Conservation (phyloP, 2,797 vertebrate species). For the Enteromius fasciolatus region DNA sequence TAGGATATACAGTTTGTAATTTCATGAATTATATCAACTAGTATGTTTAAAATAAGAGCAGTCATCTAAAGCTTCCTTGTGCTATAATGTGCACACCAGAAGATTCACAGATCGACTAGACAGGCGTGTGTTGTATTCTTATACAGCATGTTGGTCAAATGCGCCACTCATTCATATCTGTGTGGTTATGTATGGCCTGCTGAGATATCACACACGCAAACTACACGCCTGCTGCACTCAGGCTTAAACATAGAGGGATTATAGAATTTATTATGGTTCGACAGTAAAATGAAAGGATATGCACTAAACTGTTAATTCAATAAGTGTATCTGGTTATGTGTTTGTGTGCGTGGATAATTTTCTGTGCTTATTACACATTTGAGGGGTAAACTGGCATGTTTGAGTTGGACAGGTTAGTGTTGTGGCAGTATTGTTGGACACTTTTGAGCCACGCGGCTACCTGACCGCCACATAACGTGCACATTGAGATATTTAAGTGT, state of each 20-base stretch:
- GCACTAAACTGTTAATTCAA: neutral
- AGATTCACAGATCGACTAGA: neutral
- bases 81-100: neutral
- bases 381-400: neutral
- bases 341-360: neutral
- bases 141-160: neutral
- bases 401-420: neutral
- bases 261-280: neutral
- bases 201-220: neutral
- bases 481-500: slow-evolving; percentile 33
- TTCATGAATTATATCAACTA: neutral
- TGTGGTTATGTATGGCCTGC: neutral
- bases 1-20: neutral
- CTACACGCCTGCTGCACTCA: neutral
- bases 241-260: neutral
- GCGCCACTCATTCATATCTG: neutral
- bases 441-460: neutral
- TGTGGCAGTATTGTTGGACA: neutral
- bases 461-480: neutral
- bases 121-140: neutral
- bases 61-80: neutral
- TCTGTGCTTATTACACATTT: neutral
- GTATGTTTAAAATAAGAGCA: neutral
- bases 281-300: too few species aligned
- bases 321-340: neutral